phyloP scores from a whole-genome alignment of 2,113 vertebrate genomes.

The Brachypodius melanocephalos region DNA sequence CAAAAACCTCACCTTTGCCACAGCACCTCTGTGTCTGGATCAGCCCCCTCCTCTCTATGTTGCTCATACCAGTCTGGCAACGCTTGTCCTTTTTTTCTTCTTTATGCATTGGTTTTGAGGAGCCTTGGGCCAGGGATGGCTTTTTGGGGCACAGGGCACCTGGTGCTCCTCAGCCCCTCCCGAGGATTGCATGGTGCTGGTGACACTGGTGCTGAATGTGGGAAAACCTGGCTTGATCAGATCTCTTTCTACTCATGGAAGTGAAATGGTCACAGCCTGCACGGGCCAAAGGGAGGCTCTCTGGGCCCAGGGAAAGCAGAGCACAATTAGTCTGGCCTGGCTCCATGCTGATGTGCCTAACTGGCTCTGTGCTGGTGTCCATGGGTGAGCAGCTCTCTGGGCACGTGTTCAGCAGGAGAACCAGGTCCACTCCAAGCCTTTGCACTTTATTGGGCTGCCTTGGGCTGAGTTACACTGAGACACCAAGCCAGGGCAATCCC shows the following conservation, averaged over 20 bases:
- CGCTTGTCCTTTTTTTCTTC: not conserved
- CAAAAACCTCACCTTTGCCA: not conserved
- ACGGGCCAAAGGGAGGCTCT: not conserved
- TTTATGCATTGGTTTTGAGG: not conserved
- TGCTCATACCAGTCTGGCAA: not conserved
- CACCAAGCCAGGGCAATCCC: not conserved
- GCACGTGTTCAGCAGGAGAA: not conserved
- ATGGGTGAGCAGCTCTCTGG: rapidly evolving
- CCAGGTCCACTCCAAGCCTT: not conserved
- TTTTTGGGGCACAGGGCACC: not conserved
- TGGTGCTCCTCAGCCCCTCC: rapidly evolving
- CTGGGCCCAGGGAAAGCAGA: not conserved
- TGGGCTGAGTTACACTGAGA: not conserved
- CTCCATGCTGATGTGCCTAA: not conserved
- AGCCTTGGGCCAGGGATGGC: not conserved
- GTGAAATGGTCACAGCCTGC: not conserved
- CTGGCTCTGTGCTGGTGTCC: rapidly evolving
- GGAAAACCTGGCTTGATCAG: not conserved
- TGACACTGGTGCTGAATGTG: not conserved
- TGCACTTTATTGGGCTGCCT: not conserved
- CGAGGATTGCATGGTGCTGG: not conserved
- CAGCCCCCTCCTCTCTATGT: not conserved
- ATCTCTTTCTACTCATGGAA: not conserved
- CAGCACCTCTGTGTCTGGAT: not conserved
- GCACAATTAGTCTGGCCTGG: not conserved